These are phyloP conservation scores for Leucania comma DNA, from an alignment of 2,888 invertebrate genomes.

Conservation along the genomic window DNA sequence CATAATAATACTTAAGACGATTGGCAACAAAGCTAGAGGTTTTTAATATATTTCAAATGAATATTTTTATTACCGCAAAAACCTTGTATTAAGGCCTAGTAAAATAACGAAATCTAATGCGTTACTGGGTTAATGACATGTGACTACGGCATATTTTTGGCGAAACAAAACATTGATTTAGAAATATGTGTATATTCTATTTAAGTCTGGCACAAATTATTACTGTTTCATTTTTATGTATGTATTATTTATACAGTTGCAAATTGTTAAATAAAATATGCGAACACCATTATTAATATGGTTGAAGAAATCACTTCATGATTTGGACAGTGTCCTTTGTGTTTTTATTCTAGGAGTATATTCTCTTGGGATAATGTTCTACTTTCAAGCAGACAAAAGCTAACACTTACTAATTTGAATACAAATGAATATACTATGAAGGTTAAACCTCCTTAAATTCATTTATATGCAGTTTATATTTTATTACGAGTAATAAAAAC, in stretches of 20 bases:
- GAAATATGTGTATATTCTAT: slow-evolving; percentile 16
- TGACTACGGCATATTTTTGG: not conserved
- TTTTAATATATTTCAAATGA: slow-evolving; percentile 11
- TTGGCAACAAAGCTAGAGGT: not conserved
- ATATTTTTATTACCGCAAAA: slow-evolving; percentile 1
- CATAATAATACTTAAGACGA: not conserved
- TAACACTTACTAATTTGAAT: too few species aligned
- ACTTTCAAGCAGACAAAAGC: too few species aligned
- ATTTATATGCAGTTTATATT: not conserved
- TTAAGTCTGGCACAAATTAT: not conserved
- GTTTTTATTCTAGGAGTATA: too few species aligned
- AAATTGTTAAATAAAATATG: not conserved
- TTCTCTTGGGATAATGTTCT: too few species aligned
- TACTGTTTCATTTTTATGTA: not conserved
- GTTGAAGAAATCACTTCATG: slow-evolving; percentile 1
- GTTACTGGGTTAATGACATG: slow-evolving; percentile 3
- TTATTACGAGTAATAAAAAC: not conserved
- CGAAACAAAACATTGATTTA: not conserved
- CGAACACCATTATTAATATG: not conserved
- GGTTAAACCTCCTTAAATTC: not conserved
- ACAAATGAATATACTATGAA: not conserved
- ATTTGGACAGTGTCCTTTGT: too few species aligned
- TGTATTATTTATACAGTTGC: not conserved
- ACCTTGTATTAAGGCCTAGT: slow-evolving; percentile 13
- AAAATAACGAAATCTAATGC: slow-evolving; percentile 9